Percentiles rank a stretch among this genome's conserved stretches.
Conservation (phyloP, 2,797 vertebrate species). For the Mormyrops boulengeri region DNA sequence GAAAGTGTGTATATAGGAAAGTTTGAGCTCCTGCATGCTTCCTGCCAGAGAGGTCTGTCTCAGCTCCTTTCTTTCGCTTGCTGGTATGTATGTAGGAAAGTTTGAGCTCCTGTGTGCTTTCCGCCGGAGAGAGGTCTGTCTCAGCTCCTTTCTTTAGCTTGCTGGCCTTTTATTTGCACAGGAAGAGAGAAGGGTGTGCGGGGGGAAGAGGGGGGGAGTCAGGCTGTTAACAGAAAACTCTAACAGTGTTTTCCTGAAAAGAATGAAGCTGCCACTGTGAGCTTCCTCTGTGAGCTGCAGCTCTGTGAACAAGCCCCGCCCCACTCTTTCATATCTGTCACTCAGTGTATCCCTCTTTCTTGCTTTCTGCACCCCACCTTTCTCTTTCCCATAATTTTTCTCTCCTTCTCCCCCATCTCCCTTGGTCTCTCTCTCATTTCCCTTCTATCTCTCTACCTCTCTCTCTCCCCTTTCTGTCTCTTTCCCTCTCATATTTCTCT, state of each 20-base stretch:
- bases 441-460: not conserved
- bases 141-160: slow-evolving; percentile 35
- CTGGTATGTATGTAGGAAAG: not conserved
- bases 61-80: too few relatives aligned
- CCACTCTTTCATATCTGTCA: not conserved
- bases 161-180: slow-evolving; percentile 37
- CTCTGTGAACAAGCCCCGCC: slow-evolving; percentile 22
- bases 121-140: slow-evolving; percentile 23
- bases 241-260: slow-evolving; percentile 44
- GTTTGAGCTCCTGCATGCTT: not conserved
- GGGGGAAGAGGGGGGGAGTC: slow-evolving; percentile 17
- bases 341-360: not conserved
- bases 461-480: not conserved
- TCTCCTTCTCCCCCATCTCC: not conserved
- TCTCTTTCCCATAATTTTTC: not conserved
- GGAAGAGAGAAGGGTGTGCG: slow-evolving; percentile 27
- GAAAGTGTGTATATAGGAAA: not conserved
- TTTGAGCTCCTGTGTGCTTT: not conserved
- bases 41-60: slow-evolving; percentile 25
- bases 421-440: not conserved
- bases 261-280: slow-evolving; percentile 41
- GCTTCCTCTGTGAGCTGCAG: slow-evolving; percentile 48
- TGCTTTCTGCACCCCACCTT: not conserved
- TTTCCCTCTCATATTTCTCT: not conserved
- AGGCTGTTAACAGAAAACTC: slow-evolving; percentile 39